phyloP scores from a whole-genome alignment of 1,140 invertebrate species.

The Drosophila bifasciata region DNA sequence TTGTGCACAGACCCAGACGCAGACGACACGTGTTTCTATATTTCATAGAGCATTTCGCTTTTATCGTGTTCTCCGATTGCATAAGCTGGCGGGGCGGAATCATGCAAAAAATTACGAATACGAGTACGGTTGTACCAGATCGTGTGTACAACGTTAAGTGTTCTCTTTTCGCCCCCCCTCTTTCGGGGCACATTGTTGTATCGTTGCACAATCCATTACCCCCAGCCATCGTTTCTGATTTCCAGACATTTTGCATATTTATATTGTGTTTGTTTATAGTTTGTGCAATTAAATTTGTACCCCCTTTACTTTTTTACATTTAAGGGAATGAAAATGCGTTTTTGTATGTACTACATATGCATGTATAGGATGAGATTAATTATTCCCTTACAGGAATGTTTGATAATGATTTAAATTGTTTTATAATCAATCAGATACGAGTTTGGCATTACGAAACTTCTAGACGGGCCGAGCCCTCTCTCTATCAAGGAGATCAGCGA shows the following conservation, averaged over 20 bases:
- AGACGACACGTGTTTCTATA: constrained; percentile 49
- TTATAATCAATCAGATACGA: constrained; percentile 5
- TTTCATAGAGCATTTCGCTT: constrained; percentile 22
- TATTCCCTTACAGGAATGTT: not conserved
- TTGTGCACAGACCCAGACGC: constrained; percentile 38
- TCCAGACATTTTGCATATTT: constrained; percentile 43
- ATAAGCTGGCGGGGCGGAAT: constrained; percentile 33
- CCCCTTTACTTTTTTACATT: constrained; percentile 19
- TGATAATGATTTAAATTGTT: constrained; percentile 1
- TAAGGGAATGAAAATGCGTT: constrained; percentile 17
- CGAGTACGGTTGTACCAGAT: constrained; percentile 9
- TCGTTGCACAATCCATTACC: constrained; percentile 24
- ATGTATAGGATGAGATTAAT: not conserved
- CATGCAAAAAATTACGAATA: constrained; percentile 41
- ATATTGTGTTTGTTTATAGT: constrained; percentile 54
- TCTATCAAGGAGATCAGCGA: constrained; percentile 1
- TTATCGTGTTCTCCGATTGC: constrained; percentile 41
- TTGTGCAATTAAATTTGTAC: constrained; percentile 40
- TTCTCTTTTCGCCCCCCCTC: not conserved
- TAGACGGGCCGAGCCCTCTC: constrained; percentile 15
- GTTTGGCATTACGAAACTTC: not conserved
- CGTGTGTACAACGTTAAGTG: constrained; percentile 31
- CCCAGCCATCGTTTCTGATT: constrained; percentile 3
- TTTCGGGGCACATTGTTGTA: not conserved
- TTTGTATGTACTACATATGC: not conserved